These are phyloP conservation scores for Aspidoscelis tigris DNA, from an alignment of 2,113 vertebrate species.

Conservation along the genomic window DNA sequence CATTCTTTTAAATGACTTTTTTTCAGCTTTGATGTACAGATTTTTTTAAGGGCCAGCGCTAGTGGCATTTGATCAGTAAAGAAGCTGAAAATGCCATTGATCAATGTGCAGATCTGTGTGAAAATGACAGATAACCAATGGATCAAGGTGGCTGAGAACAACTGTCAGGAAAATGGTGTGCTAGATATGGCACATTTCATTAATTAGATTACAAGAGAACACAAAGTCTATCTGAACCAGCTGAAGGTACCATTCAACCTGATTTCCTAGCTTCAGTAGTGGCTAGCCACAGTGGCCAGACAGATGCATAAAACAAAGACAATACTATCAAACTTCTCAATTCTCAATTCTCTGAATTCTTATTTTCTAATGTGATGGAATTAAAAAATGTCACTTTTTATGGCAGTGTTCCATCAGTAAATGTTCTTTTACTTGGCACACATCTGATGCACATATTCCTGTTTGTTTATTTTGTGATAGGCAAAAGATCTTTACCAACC, in stretches of 20 bases:
- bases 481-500: neutral
- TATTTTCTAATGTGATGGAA: neutral
- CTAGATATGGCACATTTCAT: slow-evolving; percentile 4
- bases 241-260: neutral
- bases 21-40: slow-evolving; percentile 1
- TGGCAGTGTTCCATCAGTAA: neutral
- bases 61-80: slow-evolving; percentile 14
- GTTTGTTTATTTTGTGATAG: neutral
- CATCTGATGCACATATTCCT: neutral
- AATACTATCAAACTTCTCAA: neutral
- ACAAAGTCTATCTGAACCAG: neutral
- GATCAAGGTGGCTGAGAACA: slow-evolving; percentile 15
- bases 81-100: neutral
- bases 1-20: neutral
- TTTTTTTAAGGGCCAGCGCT: slow-evolving; percentile 8
- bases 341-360: neutral
- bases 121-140: slow-evolving; percentile 20
- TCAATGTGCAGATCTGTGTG: slow-evolving; percentile 15
- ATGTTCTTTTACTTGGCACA: neutral
- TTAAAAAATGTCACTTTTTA: neutral
- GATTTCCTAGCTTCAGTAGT: neutral
- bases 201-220: slow-evolving; percentile 7
- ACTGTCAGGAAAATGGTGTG: slow-evolving; percentile 15
- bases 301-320: neutral
- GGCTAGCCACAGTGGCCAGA: neutral